Percentiles rank a stretch among this genome's conserved stretches.
These are phyloP conservation scores for Drosophila ohnishii DNA, from an alignment of 1,140 invertebrate species.

Conservation along the genomic window DNA sequence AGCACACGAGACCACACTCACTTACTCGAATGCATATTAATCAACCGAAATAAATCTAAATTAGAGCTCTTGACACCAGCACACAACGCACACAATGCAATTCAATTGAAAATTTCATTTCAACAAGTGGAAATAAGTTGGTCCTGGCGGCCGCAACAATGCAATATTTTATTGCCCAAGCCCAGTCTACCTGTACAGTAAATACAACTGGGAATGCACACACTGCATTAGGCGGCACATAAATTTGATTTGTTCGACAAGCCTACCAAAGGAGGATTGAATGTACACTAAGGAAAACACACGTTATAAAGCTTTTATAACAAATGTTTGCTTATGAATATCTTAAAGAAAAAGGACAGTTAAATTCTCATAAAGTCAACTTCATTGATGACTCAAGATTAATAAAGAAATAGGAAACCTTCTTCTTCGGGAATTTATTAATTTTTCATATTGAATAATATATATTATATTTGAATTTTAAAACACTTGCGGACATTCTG, in stretches of 20 bases:
- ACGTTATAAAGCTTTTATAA: not conserved
- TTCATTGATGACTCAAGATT: too few relatives aligned
- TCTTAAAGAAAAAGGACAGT: not conserved
- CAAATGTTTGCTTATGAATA: not conserved
- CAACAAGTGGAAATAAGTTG: conserved; percentile 59
- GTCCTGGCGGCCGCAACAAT: conserved; percentile 23
- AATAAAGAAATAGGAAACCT: too few relatives aligned
- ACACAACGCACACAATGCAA: conserved; percentile 39
- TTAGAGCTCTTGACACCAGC: conserved; percentile 67
- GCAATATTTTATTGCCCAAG: conserved; percentile 57
- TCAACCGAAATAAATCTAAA: conserved; percentile 64
- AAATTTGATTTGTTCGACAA: conserved; percentile 60
- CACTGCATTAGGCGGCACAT: conserved; percentile 27
- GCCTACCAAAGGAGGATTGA: conserved; percentile 11
- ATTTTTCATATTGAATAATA: too few relatives aligned
- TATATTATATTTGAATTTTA: not conserved
- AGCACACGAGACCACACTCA: conserved; percentile 12
- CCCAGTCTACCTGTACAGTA: conserved; percentile 31
- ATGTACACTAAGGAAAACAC: conserved; percentile 20
- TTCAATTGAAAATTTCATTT: conserved; percentile 69
- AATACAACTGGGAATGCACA: conserved; percentile 16
- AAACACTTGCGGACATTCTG: not conserved
- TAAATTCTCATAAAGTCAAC: too few relatives aligned
- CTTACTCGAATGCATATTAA: conserved; percentile 61
- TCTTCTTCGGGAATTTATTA: too few relatives aligned